These are phyloP conservation scores for Marmota monax DNA, from an alignment of 2,113 vertebrate genomes.

Conservation along the genomic window DNA sequence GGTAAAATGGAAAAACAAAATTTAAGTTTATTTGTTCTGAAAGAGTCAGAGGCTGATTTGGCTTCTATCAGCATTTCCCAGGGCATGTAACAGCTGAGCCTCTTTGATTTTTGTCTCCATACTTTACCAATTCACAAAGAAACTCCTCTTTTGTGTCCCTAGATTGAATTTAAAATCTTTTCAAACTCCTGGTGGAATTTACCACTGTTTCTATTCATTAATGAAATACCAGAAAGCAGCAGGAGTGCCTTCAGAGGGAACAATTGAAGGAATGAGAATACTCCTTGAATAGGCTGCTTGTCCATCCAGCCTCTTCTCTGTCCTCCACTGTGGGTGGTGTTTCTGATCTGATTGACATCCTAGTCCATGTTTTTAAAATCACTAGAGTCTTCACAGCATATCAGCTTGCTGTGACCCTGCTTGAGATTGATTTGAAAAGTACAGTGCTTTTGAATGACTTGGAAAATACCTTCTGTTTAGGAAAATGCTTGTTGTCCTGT, in stretches of 20 bases:
- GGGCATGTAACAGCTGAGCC: neutral
- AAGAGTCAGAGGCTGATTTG: neutral
- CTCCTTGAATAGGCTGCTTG: neutral
- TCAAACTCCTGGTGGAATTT: conserved; percentile 10
- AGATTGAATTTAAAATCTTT: conserved; percentile 55
- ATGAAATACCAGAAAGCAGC: conserved; percentile 6
- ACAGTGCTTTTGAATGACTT: conserved; percentile 52
- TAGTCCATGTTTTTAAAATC: conserved; percentile 6
- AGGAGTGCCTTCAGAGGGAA: neutral
- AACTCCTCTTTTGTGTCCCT: neutral
- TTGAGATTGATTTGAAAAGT: conserved; percentile 62
- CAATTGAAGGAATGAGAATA: neutral
- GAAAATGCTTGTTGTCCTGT: conserved; percentile 57
- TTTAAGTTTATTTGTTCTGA: conserved; percentile 24
- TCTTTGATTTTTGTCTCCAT: conserved; percentile 60
- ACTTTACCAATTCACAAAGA: conserved; percentile 57
- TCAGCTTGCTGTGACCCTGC: conserved; percentile 49
- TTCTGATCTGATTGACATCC: conserved; percentile 38
- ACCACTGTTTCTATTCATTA: conserved; percentile 44
- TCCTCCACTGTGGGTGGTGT: neutral
- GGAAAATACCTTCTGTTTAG: conserved; percentile 59
- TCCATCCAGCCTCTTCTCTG: neutral
- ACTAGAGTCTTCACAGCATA: neutral
- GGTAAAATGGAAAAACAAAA: neutral
- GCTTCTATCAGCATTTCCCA: conserved; percentile 29